These are phyloP conservation scores for Zaprionus ghesquierei DNA, from an alignment of 1,140 invertebrate genomes.

Conservation along the genomic window DNA sequence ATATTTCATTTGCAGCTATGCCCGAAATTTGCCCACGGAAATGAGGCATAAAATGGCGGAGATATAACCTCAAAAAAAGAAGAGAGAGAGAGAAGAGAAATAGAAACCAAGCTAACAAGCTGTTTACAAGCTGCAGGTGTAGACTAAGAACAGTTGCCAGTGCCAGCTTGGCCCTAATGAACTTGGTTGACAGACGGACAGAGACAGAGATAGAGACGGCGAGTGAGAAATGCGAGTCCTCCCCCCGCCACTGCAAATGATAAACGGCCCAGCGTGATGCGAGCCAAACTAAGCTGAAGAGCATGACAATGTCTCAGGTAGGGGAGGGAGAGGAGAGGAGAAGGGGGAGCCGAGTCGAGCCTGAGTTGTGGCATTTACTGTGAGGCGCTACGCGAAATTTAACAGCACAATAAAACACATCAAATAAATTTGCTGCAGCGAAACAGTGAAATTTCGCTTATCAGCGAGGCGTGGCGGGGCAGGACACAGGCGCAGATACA, in stretches of 20 bases:
- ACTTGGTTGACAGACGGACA: conserved; percentile 46
- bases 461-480: conserved; percentile 54
- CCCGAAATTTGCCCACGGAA: conserved; percentile 2
- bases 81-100: neutral
- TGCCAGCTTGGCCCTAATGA: conserved; percentile 50
- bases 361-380: conserved; percentile 25
- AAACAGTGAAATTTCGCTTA: conserved; percentile 63
- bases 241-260: conserved; percentile 47
- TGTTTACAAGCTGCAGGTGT: conserved; percentile 8
- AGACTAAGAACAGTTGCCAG: conserved; percentile 24
- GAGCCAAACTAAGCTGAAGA: conserved; percentile 53
- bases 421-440: conserved; percentile 71
- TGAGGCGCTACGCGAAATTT: conserved; percentile 64
- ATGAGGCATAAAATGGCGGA: conserved; percentile 17
- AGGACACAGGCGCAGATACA: neutral
- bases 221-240: conserved; percentile 35
- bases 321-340: neutral
- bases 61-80: conserved; percentile 4
- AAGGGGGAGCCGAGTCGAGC: neutral
- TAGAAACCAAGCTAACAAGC: neutral
- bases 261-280: conserved; percentile 63
- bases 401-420: conserved; percentile 77
- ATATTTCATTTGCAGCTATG: neutral
- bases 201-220: neutral
- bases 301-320: conserved; percentile 9